Conservation (phyloP, 2,888 invertebrate genomes). For the Minunthozetes semirufus region DNA sequence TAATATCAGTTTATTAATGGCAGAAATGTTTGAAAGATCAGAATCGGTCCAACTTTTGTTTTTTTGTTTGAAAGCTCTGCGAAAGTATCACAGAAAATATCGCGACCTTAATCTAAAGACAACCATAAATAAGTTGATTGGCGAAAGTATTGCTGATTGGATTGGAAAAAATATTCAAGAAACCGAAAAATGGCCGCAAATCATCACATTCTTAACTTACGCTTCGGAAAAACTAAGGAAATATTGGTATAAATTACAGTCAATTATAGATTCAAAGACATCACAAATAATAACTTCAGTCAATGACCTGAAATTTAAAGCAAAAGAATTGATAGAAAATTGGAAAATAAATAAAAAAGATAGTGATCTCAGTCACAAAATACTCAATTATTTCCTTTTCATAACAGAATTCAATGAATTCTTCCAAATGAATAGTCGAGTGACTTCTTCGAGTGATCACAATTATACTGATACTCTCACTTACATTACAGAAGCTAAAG, state of each 20-base stretch:
- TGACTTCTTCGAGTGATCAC: not conserved
- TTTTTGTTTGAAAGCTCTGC: not conserved
- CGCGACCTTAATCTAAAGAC: not conserved
- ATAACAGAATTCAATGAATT: not conserved
- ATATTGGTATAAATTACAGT: not conserved
- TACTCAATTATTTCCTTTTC: conserved; percentile 11
- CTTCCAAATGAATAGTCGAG: not conserved
- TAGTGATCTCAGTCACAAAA: not conserved
- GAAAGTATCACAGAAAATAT: conserved; percentile 11
- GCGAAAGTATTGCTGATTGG: not conserved
- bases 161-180: not conserved
- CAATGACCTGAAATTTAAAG: not conserved
- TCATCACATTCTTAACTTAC: not conserved
- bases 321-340: not conserved
- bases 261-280: not conserved
- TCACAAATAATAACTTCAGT: not conserved
- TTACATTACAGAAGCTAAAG: not conserved
- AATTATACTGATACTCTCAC: not conserved
- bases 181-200: not conserved
- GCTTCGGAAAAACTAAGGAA: not conserved
- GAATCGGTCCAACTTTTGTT: not conserved
- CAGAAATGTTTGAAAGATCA: not conserved
- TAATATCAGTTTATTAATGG: not conserved
- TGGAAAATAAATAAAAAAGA: not conserved
- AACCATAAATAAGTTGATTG: not conserved